Conservation (phyloP, 1,140 invertebrate genomes). For the silkworm (Bombyx mori) region ASM3026992v2 NC_085130.1:6850001-6850500, state of each 20-base stretch:
- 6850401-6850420: slow-evolving; percentile 55
- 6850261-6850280: slow-evolving; percentile 53
- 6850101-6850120: slow-evolving; percentile 50
- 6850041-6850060: slow-evolving; percentile 54
- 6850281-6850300: slow-evolving; percentile 59
- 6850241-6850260: slow-evolving; percentile 49
- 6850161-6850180: slow-evolving; percentile 44
- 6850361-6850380: slow-evolving; percentile 53
- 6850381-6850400: slow-evolving; percentile 50
- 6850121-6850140: slow-evolving; percentile 33
- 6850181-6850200: slow-evolving; percentile 56
- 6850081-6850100: slow-evolving; percentile 59
- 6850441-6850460: slow-evolving; percentile 47
- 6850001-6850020: slow-evolving; percentile 64
- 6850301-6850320: slow-evolving; percentile 59
- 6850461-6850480: slow-evolving; percentile 54
- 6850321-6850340: slow-evolving; percentile 54
- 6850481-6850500: slow-evolving; percentile 52
- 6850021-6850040: slow-evolving; percentile 51
- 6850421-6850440: slow-evolving; percentile 49
- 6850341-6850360: slow-evolving; percentile 56
- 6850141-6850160: slow-evolving; percentile 42
- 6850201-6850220: slow-evolving; percentile 50
- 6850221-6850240: slow-evolving; percentile 43
- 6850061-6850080: slow-evolving; percentile 45